Evolutionary conservation across 2,113 vertebrate genomes (phyloP).

Genomic region (Gadus macrocephalus): DNA sequence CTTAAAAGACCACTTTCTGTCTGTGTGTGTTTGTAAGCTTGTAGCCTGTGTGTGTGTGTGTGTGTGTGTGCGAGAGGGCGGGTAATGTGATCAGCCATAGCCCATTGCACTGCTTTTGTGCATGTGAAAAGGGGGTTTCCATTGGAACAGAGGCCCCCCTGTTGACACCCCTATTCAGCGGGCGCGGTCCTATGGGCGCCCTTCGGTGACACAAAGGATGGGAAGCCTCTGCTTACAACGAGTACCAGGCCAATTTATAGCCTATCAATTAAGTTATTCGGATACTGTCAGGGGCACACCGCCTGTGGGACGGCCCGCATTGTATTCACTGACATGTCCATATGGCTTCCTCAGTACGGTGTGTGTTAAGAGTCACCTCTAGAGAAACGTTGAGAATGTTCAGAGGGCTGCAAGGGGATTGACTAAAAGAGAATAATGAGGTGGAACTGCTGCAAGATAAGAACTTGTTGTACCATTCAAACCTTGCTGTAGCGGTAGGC

Average conservation of each 20-base stretch:
- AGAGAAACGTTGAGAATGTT: no score
- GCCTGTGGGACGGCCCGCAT: neutral
- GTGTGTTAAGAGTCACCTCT: no score
- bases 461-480: no score
- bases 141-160: slow-evolving; percentile 59
- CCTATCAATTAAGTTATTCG: slow-evolving; percentile 4
- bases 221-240: neutral
- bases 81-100: slow-evolving; percentile 66
- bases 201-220: neutral
- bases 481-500: no score
- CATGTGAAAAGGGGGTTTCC: slow-evolving; percentile 57
- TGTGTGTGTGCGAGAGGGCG: slow-evolving; percentile 26
- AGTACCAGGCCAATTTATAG: neutral
- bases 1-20: neutral
- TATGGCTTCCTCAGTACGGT: slow-evolving; percentile 6
- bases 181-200: neutral
- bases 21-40: slow-evolving; percentile 3
- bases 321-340: slow-evolving; percentile 30
- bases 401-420: no score
- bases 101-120: slow-evolving; percentile 51
- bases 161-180: slow-evolving; percentile 22
- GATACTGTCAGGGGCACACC: neutral
- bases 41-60: slow-evolving; percentile 6
- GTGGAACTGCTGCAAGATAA: no score
- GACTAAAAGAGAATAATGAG: no score